Percentiles rank a stretch among this genome's conserved stretches.
These are phyloP conservation scores for Micronycteris hirsuta DNA, from an alignment of 2,113 vertebrate species.

Conservation along the genomic window DNA sequence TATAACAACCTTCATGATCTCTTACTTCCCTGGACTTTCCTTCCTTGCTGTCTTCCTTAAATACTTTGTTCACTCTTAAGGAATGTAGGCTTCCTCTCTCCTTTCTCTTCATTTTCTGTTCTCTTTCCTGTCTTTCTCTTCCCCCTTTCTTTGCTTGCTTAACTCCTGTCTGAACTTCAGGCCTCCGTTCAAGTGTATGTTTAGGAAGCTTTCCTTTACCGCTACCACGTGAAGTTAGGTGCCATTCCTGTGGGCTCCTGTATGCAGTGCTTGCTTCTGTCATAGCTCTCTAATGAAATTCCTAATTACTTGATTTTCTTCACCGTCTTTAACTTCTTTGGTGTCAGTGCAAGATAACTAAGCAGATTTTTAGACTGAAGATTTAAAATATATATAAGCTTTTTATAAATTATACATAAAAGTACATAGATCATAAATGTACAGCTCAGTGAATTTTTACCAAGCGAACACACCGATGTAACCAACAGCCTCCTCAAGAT, in stretches of 20 bases:
- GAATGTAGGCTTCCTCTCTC: neutral
- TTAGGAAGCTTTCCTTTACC: conserved; percentile 30
- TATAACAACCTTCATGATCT: neutral
- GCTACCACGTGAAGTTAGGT: neutral
- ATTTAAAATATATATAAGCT: neutral
- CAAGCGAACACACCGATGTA: neutral
- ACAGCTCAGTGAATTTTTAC: conserved; percentile 11
- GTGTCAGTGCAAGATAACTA: neutral
- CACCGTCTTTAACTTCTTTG: neutral
- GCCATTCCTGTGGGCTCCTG: neutral
- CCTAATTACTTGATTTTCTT: conserved; percentile 26
- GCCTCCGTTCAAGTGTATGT: neutral
- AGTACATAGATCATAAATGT: neutral
- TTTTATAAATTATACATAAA: neutral
- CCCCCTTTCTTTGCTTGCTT: neutral
- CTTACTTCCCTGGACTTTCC: neutral
- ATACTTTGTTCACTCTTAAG: neutral
- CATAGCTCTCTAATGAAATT: neutral
- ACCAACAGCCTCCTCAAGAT: neutral
- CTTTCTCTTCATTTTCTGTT: neutral
- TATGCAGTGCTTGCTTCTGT: neutral
- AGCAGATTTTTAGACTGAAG: neutral
- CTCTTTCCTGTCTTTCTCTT: neutral
- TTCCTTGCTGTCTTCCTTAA: neutral
- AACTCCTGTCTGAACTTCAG: neutral